Conservation (phyloP, 2,797 vertebrate species). For the Pipistrellus pipistrellus region DNA sequence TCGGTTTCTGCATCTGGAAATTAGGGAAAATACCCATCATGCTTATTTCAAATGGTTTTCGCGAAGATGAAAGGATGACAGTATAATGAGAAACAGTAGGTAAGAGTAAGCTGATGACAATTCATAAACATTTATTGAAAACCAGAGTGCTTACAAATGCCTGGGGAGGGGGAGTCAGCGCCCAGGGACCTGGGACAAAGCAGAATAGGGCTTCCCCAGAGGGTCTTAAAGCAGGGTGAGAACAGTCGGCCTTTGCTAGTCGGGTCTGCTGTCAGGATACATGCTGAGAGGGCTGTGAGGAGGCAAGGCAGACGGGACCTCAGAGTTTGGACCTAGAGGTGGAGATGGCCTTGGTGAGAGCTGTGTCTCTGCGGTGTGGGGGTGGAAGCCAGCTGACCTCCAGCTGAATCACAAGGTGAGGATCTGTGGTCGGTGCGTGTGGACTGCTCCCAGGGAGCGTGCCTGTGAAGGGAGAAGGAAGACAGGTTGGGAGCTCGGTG, state of each 20-base stretch:
- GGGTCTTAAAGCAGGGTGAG: background rate
- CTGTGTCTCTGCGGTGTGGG: background rate
- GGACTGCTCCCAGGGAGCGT: background rate
- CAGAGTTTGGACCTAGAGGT: background rate
- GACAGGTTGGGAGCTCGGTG: background rate
- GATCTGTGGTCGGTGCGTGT: background rate
- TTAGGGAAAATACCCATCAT: background rate
- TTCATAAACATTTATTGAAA: background rate
- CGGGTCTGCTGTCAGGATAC: background rate
- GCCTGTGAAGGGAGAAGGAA: background rate
- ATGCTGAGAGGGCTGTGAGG: background rate
- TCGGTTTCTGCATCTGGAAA: constrained; percentile 20
- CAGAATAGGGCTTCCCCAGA: background rate
- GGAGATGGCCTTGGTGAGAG: background rate
- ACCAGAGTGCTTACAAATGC: background rate
- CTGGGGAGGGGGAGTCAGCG: background rate
- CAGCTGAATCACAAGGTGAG: background rate
- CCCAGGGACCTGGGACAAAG: background rate
- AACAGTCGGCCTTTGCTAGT: background rate
- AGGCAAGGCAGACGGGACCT: background rate
- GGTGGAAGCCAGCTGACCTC: background rate
- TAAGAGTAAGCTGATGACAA: background rate
- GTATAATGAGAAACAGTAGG: background rate
- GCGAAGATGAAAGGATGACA: background rate
- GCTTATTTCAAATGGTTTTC: background rate